A percentile compares a stretch with the other conserved stretches of the same genome.
Conservation (phyloP, 2,113 vertebrate species). For the Symphodus melops region DNA sequence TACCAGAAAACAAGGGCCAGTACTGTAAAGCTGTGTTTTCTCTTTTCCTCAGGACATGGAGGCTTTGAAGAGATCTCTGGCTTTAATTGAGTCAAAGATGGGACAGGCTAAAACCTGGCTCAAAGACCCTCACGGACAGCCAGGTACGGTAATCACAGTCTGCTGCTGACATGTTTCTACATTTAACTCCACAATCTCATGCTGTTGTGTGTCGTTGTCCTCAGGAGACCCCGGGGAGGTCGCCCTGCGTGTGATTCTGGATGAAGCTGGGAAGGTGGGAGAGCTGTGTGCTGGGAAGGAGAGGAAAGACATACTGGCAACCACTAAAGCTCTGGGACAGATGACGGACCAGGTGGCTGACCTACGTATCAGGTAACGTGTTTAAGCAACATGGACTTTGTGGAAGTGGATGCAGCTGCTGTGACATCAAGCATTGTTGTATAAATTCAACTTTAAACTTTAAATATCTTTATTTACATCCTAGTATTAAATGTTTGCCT, state of each 20-base stretch:
- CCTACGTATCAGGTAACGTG: slow-evolving; percentile 88
- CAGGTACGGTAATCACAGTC: slow-evolving; percentile 86
- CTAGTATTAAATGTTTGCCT: too few species aligned
- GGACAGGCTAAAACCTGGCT: slow-evolving; percentile 96
- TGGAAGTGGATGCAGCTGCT: too few species aligned
- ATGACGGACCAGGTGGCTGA: slow-evolving; percentile 96
- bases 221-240: slow-evolving; percentile 93
- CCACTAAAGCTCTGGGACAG: slow-evolving; percentile 91
- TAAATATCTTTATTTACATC: too few species aligned
- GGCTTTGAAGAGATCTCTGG: slow-evolving; percentile 95
- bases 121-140: slow-evolving; percentile 90
- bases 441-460: too few species aligned
- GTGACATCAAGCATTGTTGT: too few species aligned
- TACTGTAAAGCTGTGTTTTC: slow-evolving; percentile 51
- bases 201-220: neutral
- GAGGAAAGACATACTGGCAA: slow-evolving; percentile 93
- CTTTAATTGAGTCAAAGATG: slow-evolving; percentile 96
- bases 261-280: slow-evolving; percentile 97
- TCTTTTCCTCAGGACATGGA: slow-evolving; percentile 90
- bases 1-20: neutral
- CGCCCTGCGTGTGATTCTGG: slow-evolving; percentile 93
- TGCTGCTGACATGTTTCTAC: neutral
- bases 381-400: neutral
- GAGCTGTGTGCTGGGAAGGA: slow-evolving; percentile 97
- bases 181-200: neutral